Base-by-base conservation (phyloP, 2,888 invertebrate species). In the Schizaphis graminum region DNA sequence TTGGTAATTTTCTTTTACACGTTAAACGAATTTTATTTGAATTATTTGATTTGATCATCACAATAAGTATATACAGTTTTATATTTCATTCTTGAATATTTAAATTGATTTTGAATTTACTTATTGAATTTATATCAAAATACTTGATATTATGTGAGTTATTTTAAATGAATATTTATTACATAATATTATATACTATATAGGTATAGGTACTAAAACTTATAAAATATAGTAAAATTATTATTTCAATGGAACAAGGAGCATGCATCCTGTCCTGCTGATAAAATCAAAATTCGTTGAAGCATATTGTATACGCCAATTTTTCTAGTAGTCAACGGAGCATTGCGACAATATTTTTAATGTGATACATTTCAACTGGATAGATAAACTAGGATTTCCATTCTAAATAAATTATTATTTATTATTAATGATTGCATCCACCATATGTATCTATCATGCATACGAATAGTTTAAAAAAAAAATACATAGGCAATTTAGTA, bases 171-270 rank as follows among this genome's bases (percentile, higher is more conserved):
- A 67, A 67, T 67, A 67, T n/a, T n/a, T 67, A n/a, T 13, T 67
- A 13, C 0, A n/a, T 67, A 67, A n/a, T 67, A n/a, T n/a, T 67
- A n/a, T 67, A 67, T n/a, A n/a, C n/a, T n/a, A n/a, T n/a, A n/a
- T n/a, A n/a, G n/a, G n/a, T n/a, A n/a, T n/a, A 57, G 26, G 26
- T 26, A 67, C 13, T 67, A 67, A 67, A 67, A 67, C 1, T 0
- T 67, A 67, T n/a, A n/a, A 67, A n/a, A 67, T 0, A 67, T n/a
- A 24, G 16, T n/a, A 67, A 16, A n/a, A 57, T 77, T 47, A 57
- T 87, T 67, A 53, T 87, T 92, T 67, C 92, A 92, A 88, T n/a
- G 92, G 92, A 92, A 92, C 92, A 49, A 28, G 10, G 28, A 87
- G 28, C 85, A 53, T 13, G 21, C 49, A 67, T 92, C 61, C 87